These are phyloP conservation scores for Delichon dasypus DNA, from an alignment of 2,797 vertebrate genomes.

Conservation along the genomic window DNA sequence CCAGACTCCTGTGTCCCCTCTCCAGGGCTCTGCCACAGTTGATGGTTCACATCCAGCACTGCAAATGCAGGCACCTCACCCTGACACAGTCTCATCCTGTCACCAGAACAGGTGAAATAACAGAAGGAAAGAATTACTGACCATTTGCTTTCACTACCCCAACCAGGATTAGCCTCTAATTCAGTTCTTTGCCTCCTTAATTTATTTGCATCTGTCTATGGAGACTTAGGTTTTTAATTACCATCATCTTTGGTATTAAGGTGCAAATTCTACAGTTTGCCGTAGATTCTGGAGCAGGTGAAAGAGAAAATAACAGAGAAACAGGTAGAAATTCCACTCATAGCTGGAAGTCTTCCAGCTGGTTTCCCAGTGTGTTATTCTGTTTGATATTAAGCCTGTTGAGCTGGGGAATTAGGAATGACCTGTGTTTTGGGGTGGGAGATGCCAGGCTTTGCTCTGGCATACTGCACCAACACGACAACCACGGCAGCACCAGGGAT, in stretches of 20 bases:
- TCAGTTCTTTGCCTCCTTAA: conserved; percentile 28
- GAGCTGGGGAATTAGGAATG: neutral
- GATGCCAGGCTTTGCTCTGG: neutral
- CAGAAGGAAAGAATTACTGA: conserved; percentile 28
- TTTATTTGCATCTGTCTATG: conserved; percentile 47
- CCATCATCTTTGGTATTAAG: conserved; percentile 36
- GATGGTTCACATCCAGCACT: neutral
- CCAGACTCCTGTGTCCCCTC: neutral
- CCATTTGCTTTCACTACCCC: conserved; percentile 30
- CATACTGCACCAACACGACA: rapidly evolving
- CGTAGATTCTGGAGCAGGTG: rapidly evolving
- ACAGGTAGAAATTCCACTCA: neutral
- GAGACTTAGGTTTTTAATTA: conserved; percentile 60
- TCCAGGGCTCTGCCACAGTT: neutral
- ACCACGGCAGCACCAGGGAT: neutral
- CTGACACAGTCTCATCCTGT: neutral
- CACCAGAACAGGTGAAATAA: conserved; percentile 28
- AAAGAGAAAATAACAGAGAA: neutral
- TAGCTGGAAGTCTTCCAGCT: neutral
- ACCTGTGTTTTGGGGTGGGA: neutral
- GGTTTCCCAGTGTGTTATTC: neutral
- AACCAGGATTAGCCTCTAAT: conserved; percentile 46
- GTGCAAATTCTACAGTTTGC: conserved; percentile 9
- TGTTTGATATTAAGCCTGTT: neutral
- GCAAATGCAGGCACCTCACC: neutral